phyloP scores from a whole-genome alignment of 2,888 invertebrate species.

The Pachymerium ferrugineum region DNA sequence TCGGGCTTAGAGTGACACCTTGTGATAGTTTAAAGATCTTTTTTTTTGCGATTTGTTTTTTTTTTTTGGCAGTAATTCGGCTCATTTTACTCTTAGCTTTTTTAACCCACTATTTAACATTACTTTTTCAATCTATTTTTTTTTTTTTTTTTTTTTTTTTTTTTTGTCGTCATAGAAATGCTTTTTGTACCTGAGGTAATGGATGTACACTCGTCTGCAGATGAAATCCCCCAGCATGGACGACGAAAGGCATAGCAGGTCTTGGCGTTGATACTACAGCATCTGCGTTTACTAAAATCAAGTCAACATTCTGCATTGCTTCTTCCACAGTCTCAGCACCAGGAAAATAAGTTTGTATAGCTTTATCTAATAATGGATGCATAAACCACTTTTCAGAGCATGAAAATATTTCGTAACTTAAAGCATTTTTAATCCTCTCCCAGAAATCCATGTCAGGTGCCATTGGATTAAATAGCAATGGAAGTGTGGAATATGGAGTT shows the following conservation, averaged over 20 bases:
- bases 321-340: not conserved
- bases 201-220: not conserved
- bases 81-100: too few relatives aligned
- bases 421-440: not conserved
- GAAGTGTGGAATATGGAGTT: not conserved
- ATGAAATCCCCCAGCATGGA: not conserved
- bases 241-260: not conserved
- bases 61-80: too few relatives aligned
- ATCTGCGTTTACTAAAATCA: not conserved
- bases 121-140: too few relatives aligned
- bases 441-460: not conserved
- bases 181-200: not conserved
- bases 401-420: not conserved
- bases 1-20: too few relatives aligned
- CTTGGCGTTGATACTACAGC: not conserved
- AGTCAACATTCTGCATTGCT: not conserved
- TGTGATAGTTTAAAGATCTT: too few relatives aligned
- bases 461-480: not conserved
- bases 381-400: not conserved
- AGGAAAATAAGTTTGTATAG: not conserved
- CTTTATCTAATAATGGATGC: not conserved
- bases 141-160: too few relatives aligned
- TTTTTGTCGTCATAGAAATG: too few relatives aligned
- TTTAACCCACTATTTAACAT: too few relatives aligned
- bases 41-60: too few relatives aligned